These are phyloP conservation scores for Chaetogeoica ovagalla DNA, from an alignment of 2,888 invertebrate genomes.

Conservation along the genomic window DNA sequence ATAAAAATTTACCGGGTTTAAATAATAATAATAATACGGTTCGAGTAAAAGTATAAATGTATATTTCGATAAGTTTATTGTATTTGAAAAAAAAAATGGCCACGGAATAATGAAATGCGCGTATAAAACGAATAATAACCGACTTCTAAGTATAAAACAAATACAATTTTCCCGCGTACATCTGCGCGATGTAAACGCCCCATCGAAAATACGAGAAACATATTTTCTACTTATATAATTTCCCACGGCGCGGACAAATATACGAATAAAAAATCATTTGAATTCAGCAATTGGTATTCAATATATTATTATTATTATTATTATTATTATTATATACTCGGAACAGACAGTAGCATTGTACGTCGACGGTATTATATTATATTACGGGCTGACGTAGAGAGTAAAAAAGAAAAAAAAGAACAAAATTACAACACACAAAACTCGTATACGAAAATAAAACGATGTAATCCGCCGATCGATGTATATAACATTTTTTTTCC, in stretches of 20 bases:
- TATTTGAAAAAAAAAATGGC: too few species aligned
- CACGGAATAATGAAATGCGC: too few species aligned
- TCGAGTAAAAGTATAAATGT: too few species aligned
- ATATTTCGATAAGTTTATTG: too few species aligned
- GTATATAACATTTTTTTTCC: too few species aligned
- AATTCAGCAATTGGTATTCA: conserved; percentile 7
- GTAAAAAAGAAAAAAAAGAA: not conserved
- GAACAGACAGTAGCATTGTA: conserved; percentile 17
- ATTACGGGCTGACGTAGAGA: not conserved
- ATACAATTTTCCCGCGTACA: not conserved
- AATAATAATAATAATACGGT: too few species aligned
- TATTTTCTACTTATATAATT: conserved; percentile 9
- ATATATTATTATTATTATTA: not conserved
- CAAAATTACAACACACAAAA: not conserved
- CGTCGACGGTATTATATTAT: not conserved
- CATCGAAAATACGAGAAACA: conserved; percentile 16
- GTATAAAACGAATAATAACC: too few species aligned
- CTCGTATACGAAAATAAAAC: not conserved
- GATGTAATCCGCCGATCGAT: too few species aligned
- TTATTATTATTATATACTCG: not conserved
- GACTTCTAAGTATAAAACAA: conserved; percentile 7
- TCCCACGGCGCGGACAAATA: conserved; percentile 24
- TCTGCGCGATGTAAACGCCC: not conserved
- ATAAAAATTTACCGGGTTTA: too few species aligned
- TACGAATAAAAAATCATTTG: not conserved